Base-by-base conservation (phyloP, 2,888 invertebrate species). In the Sceliomorpha sp. region DNA sequence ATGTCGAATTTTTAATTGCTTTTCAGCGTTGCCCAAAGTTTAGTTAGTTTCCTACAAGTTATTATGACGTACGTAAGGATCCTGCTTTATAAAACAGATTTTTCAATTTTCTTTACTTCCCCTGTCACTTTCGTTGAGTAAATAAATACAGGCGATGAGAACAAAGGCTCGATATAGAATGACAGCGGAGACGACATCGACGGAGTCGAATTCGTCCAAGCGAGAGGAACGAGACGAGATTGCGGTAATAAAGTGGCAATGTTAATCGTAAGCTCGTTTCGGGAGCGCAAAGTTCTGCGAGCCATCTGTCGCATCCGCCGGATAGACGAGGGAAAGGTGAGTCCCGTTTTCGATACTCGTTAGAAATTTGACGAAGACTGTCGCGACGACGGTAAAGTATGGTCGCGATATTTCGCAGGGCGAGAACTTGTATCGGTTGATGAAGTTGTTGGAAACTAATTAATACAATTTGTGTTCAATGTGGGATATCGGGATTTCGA, bases 221-320 rank as follows among this genome's bases (percentile, higher is more conserved):
- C 34, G 62, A 26, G 36, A 58, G 36, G 32, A 39, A 58, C 34
- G 24, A 14, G 15, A 17, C 15, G 15, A 42, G 40, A 27, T 42
- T 47, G 71, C 31, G 63, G 67, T 71, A 75, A 73, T 72, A 75
- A 72, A 75, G 62, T 60, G 69, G 58, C 62, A 72, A 73, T 73
- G 64, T 75, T 75, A 75, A 75, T 75, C 70, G 72, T 70, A 73
- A 75, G 70, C 72, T 75, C 70, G 69, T 75, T 73, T 53, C 50
- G 27, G 48, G 8, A 58, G 37, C 14, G 66, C 51, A 72, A 75
- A 73, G 59, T 70, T 75, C 64, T 37, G 47, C 32, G 48, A 62
- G 36, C 68, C 72, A 72, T 73, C 72, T 73, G 73, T 69, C 69
- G 67, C 53, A 58, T 66, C 50, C 40, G 56, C 29, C 55, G 14